Percentiles rank a stretch among this genome's conserved stretches.
Evolutionary conservation across 2,888 invertebrate species (phyloP).

Genomic region (Drosophila glabriapex): DNA sequence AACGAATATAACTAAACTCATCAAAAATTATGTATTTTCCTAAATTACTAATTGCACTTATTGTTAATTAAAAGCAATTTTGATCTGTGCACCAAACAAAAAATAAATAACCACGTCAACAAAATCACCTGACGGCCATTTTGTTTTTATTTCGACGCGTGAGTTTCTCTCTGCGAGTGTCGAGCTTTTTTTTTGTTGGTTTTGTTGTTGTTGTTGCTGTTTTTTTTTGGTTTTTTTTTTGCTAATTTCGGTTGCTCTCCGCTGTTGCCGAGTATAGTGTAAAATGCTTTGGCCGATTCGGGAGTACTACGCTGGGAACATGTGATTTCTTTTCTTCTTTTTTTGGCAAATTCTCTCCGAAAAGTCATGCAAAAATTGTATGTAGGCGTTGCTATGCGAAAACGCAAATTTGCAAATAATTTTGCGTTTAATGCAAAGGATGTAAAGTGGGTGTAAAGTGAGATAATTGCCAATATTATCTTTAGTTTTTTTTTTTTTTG

Average conservation of each 20-base stretch:
- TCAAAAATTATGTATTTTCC: background rate
- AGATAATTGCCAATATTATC: background rate
- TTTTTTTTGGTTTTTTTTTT: conserved; percentile 35
- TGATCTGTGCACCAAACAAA: conserved; percentile 2
- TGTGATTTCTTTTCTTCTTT: conserved; percentile 43
- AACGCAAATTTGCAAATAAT: background rate
- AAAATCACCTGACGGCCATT: conserved; percentile 66
- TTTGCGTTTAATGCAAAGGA: background rate
- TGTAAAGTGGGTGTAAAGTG: background rate
- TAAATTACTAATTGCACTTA: background rate
- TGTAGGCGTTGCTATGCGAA: conserved; percentile 1
- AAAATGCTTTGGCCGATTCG: conserved; percentile 15
- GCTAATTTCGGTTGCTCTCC: conserved; percentile 62
- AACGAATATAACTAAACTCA: too few species aligned
- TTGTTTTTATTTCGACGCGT: conserved; percentile 57
- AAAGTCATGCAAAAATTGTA: conserved; percentile 18
- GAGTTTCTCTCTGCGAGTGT: conserved; percentile 47
- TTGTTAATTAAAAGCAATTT: conserved; percentile 4
- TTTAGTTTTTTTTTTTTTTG: background rate
- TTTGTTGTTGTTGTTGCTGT: conserved; percentile 18
- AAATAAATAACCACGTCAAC: conserved; percentile 56
- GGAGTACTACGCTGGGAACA: conserved; percentile 40
- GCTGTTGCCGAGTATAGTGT: conserved; percentile 36
- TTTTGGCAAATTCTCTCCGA: conserved; percentile 19
- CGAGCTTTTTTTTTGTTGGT: conserved; percentile 27